Conservation (phyloP, 2,888 invertebrate species). For the Conchocele bisecta region DNA sequence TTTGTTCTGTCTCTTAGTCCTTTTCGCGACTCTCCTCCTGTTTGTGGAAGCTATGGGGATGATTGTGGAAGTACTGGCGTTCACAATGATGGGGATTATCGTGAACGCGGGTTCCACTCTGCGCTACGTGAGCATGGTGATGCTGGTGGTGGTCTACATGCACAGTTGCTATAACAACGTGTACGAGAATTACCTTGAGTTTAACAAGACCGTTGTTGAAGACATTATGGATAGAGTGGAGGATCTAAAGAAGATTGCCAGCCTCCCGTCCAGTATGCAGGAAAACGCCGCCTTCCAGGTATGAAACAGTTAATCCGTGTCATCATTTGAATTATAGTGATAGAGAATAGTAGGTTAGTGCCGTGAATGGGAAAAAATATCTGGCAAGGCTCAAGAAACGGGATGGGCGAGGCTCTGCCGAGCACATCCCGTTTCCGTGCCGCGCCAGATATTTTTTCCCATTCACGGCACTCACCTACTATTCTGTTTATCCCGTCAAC, state of each 20-base stretch:
- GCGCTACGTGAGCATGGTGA: constrained; percentile 78
- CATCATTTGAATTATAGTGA: constrained; percentile 22
- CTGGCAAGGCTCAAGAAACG: no score
- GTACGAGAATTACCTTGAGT: constrained; percentile 80
- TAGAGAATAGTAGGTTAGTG: no score
- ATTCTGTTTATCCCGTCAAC: no score
- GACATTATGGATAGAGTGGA: constrained; percentile 77
- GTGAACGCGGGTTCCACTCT: constrained; percentile 78
- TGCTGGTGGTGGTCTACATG: constrained; percentile 79
- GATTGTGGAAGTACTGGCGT: constrained; percentile 77
- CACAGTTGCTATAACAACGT: constrained; percentile 82
- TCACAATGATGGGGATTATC: constrained; percentile 81
- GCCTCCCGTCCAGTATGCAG: constrained; percentile 74
- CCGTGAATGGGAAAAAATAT: no score
- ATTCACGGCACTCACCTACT: no score
- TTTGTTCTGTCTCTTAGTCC: constrained; percentile 68
- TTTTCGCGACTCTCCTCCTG: constrained; percentile 73
- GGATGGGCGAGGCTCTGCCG: no score
- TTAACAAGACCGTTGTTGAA: constrained; percentile 78
- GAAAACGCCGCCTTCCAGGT: constrained; percentile 79
- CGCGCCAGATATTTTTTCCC: no score
- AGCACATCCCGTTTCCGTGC: no score
- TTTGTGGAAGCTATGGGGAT: constrained; percentile 78
- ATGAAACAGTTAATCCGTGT: no score
- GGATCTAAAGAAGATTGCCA: constrained; percentile 76